These are phyloP conservation scores for Odocoileus virginianus DNA, from an alignment of 2,113 vertebrate genomes.

Conservation along the genomic window DNA sequence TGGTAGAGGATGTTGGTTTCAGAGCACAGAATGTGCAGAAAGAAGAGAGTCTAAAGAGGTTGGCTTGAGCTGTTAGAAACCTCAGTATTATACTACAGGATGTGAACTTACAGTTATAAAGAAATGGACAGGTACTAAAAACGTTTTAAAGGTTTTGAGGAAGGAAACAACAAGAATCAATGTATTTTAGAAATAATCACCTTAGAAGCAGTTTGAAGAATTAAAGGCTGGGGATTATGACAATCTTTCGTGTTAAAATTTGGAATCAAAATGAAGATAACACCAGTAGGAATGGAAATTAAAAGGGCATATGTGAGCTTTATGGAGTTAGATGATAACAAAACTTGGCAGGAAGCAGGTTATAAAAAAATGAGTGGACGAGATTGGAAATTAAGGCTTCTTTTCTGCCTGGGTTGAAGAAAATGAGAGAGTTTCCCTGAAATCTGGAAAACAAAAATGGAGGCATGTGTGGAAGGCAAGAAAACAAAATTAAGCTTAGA, in stretches of 20 bases:
- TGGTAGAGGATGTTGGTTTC: not conserved
- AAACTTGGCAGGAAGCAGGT: not conserved
- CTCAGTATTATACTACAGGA: not conserved
- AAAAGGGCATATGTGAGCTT: not conserved
- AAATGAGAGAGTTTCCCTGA: not conserved
- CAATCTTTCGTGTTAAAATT: not conserved
- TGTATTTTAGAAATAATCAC: not conserved
- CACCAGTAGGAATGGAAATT: not conserved
- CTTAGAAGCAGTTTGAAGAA: not conserved
- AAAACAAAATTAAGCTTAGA: slow-evolving; percentile 9
- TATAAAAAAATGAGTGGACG: not conserved
- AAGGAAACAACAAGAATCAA: not conserved
- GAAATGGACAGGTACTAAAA: not conserved
- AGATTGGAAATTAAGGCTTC: not conserved
- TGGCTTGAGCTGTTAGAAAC: not conserved
- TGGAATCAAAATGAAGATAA: not conserved
- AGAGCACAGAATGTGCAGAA: not conserved
- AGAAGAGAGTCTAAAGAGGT: not conserved
- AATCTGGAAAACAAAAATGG: not conserved
- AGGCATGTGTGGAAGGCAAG: not conserved
- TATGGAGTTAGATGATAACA: not conserved
- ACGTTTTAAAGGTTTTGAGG: not conserved
- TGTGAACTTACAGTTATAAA: not conserved
- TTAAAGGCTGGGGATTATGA: not conserved
- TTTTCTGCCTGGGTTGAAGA: not conserved